Percentiles rank a stretch among this genome's conserved stretches.
Conservation (phyloP, 2,797 vertebrate species). For the Phoebastria nigripes region DNA sequence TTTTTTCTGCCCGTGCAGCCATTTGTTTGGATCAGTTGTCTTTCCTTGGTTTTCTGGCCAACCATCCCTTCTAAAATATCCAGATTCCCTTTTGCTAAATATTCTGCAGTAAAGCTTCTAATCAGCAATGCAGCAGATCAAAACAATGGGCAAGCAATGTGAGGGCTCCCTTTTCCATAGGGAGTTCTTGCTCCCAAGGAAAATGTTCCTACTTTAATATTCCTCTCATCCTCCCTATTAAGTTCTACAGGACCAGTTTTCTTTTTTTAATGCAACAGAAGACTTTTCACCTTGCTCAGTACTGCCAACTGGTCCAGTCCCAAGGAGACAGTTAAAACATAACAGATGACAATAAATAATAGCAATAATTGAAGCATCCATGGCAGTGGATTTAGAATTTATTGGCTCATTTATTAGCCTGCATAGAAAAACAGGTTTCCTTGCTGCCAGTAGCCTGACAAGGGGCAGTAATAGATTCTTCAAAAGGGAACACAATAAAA, state of each 20-base stretch:
- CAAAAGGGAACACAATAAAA: slow-evolving; percentile 2
- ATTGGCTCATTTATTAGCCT: slow-evolving; percentile 10
- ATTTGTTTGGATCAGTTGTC: not conserved
- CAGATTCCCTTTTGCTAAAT: not conserved
- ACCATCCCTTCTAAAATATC: not conserved
- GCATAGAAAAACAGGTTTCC: not conserved
- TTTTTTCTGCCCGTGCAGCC: not conserved
- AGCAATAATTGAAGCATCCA: slow-evolving; percentile 7
- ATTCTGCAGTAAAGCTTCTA: not conserved
- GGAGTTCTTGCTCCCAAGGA: not conserved
- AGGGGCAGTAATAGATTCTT: not conserved
- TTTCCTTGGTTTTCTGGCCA: not conserved
- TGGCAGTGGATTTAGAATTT: not conserved
- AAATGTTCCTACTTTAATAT: not conserved
- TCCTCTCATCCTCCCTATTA: not conserved
- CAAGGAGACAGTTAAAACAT: not conserved
- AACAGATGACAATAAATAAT: slow-evolving; percentile 10
- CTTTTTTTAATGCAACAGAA: not conserved
- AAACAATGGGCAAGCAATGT: not conserved
- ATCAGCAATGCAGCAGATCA: not conserved
- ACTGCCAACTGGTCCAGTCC: not conserved
- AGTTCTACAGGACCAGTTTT: not conserved
- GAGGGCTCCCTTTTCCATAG: not conserved
- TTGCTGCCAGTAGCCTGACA: not conserved
- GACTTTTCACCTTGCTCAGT: not conserved